Conservation (phyloP, 2,113 vertebrate genomes). For the Bujurquina vittata region DNA sequence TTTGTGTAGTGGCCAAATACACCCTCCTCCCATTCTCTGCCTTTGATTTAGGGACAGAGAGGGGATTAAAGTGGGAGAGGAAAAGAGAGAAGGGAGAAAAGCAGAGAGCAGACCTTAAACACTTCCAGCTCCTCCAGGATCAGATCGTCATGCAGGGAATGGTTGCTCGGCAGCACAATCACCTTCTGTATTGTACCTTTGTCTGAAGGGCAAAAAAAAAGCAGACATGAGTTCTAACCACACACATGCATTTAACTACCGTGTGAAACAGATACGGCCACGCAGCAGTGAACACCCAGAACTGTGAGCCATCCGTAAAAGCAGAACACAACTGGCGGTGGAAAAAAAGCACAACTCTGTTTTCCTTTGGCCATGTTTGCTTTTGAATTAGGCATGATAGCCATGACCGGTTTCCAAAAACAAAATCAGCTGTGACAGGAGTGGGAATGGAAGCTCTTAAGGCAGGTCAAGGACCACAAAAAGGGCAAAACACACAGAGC, state of each 20-base stretch:
- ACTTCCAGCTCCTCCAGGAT: slow-evolving; percentile 98
- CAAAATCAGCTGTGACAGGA: slow-evolving; percentile 20
- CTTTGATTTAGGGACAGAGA: slow-evolving; percentile 59
- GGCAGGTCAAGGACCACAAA: slow-evolving; percentile 19
- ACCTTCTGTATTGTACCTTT: slow-evolving; percentile 96
- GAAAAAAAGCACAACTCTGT: background rate
- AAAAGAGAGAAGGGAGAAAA: background rate
- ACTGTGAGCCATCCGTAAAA: background rate
- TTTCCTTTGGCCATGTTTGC: slow-evolving; percentile 44
- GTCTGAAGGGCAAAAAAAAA: slow-evolving; percentile 79
- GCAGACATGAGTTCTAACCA: slow-evolving; percentile 1
- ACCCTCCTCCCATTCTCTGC: background rate
- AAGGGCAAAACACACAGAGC: slow-evolving; percentile 1
- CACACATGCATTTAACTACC: slow-evolving; percentile 4
- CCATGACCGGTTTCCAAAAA: background rate
- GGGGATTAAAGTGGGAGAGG: slow-evolving; percentile 38
- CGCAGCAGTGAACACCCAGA: background rate
- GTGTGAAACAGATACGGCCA: background rate
- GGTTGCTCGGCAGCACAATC: slow-evolving; percentile 90
- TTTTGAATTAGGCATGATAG: slow-evolving; percentile 47
- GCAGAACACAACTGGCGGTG: background rate
- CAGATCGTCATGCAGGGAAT: slow-evolving; percentile 88
- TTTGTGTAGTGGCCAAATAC: slow-evolving; percentile 46
- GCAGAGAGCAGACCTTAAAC: slow-evolving; percentile 87
- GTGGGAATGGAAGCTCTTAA: slow-evolving; percentile 33